A percentile compares a stretch with the other conserved stretches of the same genome.
Conservation (phyloP, 2,888 invertebrate species). For the Halictus quadricinctus region DNA sequence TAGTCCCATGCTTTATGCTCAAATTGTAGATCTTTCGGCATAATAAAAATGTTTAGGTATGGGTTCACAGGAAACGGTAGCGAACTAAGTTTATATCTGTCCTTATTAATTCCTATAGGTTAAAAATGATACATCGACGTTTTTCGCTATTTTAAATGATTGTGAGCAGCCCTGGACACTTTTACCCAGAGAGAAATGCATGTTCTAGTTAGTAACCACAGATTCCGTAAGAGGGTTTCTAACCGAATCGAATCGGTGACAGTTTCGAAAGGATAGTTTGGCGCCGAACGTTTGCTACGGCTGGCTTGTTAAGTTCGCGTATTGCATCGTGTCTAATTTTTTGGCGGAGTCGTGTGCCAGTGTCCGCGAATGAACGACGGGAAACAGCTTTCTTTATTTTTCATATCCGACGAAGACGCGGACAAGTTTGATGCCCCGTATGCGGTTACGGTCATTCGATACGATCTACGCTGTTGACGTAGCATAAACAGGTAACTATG, state of each 20-base stretch:
- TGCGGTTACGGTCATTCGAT: constrained; percentile 33
- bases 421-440: constrained; percentile 22
- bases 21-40: background rate
- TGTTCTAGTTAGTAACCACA: constrained; percentile 31
- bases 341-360: background rate
- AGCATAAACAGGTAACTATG: constrained; percentile 47
- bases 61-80: background rate
- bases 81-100: background rate
- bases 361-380: constrained; percentile 3
- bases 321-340: background rate
- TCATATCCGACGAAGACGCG: background rate
- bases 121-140: background rate
- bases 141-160: background rate
- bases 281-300: constrained; percentile 51
- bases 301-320: background rate
- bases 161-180: background rate
- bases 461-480: constrained; percentile 34
- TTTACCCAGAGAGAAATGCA: background rate
- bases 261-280: constrained; percentile 65
- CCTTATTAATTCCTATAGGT: background rate
- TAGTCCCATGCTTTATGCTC: background rate
- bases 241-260: constrained; percentile 6
- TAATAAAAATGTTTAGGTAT: background rate
- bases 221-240: constrained; percentile 45
- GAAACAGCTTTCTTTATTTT: background rate